Evolutionary conservation across 2,888 invertebrate species (phyloP).

Genomic region (Dione vanillae): DNA sequence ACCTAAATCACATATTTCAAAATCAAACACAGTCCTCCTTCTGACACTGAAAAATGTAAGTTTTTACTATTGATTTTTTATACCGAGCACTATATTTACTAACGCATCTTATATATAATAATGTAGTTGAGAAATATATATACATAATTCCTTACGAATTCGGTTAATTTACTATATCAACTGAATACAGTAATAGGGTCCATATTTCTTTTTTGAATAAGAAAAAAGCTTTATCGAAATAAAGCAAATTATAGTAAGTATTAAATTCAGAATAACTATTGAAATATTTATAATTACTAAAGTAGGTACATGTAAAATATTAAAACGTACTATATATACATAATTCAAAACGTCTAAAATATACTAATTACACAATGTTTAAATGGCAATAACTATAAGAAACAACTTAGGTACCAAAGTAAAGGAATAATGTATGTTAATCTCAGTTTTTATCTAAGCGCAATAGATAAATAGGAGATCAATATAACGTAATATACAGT

Average conservation of each 20-base stretch:
- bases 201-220: no score
- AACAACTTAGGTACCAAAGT: background rate
- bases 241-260: background rate
- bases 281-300: background rate
- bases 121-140: no score
- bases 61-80: no score
- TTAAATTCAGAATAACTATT: background rate
- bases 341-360: background rate
- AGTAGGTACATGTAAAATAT: background rate
- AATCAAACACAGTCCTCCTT: no score
- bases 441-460: constrained; percentile 19
- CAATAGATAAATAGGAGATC: constrained; percentile 22
- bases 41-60: no score
- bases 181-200: no score
- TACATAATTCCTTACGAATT: no score
- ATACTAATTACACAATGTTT: constrained; percentile 1
- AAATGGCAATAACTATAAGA: background rate
- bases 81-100: no score
- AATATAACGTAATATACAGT: background rate
- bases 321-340: background rate
- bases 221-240: no score
- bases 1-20: no score
- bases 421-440: background rate
- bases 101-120: no score
- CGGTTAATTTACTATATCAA: no score